phyloP scores from a whole-genome alignment of 2,113 vertebrate genomes.

The Leptosomus discolor region DNA sequence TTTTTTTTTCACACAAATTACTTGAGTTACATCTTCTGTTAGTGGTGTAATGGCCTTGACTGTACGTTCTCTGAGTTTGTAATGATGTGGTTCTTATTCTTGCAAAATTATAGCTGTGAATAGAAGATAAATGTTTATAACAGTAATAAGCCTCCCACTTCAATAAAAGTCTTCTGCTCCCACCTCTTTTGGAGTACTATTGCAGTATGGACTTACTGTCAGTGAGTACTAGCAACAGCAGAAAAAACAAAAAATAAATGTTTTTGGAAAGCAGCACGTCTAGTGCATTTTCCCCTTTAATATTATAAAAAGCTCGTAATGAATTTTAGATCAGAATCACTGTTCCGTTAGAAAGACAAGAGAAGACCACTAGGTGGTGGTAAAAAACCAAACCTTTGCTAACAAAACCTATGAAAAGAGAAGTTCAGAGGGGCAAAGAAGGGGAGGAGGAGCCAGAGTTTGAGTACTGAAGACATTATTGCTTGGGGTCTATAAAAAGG shows the following conservation, averaged over 20 bases:
- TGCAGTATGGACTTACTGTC: background rate
- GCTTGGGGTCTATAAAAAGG: constrained; percentile 64
- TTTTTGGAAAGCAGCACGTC: background rate
- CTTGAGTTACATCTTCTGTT: background rate
- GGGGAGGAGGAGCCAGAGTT: constrained; percentile 44
- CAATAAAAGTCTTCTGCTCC: background rate
- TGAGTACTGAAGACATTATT: constrained; percentile 49
- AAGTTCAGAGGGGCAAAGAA: background rate
- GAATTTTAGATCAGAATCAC: background rate
- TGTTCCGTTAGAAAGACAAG: background rate
- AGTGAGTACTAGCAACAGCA: background rate
- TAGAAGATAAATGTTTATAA: background rate
- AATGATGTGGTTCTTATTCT: background rate
- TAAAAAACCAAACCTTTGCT: background rate
- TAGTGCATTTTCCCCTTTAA: background rate
- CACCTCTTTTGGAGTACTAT: background rate
- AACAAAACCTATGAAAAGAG: background rate
- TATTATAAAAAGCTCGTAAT: background rate
- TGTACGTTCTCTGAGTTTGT: background rate
- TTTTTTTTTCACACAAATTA: background rate
- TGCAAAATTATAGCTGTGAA: background rate
- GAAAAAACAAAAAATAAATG: background rate
- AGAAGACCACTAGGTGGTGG: constrained; percentile 66
- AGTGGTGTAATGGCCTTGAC: background rate
- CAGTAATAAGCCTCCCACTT: background rate